Evolutionary conservation across 2,113 vertebrate species (phyloP).

Genomic region (Hemiprocne comata): DNA sequence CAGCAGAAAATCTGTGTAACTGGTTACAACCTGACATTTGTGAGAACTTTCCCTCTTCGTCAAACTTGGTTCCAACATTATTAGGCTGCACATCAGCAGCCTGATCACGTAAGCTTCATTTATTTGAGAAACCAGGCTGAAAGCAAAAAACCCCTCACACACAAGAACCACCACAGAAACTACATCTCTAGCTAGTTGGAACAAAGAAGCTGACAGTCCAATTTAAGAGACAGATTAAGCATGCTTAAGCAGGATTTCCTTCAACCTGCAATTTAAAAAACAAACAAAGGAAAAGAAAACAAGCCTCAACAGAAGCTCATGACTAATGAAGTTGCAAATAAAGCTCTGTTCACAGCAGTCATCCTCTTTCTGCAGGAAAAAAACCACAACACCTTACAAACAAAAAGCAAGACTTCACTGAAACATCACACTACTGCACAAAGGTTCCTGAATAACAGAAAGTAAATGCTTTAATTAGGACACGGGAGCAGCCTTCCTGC

Average conservation of each 20-base stretch:
- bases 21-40: background rate
- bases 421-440: background rate
- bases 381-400: background rate
- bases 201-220: background rate
- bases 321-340: conserved; percentile 49
- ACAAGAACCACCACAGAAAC: background rate
- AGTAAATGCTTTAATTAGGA: background rate
- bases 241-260: conserved; percentile 54
- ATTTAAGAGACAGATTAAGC: conserved; percentile 20
- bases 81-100: background rate
- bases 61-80: background rate
- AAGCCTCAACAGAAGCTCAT: conserved; percentile 34
- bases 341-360: conserved; percentile 30
- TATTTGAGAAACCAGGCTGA: background rate
- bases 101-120: background rate
- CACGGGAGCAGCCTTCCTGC: background rate
- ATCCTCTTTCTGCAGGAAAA: background rate
- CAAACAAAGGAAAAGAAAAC: conserved; percentile 13
- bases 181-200: background rate
- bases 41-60: background rate
- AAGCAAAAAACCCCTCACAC: background rate
- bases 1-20: background rate
- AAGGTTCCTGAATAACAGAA: background rate
- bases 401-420: conserved; percentile 39
- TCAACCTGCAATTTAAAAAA: conserved; percentile 58